A percentile compares a stretch with the other conserved stretches of the same genome.
phyloP scores from a whole-genome alignment of 2,888 invertebrate species.

The Norana najaformis region DNA sequence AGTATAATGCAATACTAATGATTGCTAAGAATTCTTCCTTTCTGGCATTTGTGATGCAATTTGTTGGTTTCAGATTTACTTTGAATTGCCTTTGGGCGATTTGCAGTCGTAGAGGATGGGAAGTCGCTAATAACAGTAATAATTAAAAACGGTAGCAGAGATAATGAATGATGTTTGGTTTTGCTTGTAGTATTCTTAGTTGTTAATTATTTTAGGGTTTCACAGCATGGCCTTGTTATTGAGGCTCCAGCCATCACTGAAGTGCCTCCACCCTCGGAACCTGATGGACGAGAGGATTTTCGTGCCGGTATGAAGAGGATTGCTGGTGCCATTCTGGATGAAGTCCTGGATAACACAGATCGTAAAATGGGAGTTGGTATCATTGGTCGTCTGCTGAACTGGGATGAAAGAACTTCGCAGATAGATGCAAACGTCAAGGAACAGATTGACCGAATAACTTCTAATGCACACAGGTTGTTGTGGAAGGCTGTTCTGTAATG shows the following conservation, averaged over 20 bases:
- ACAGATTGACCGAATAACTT: slow-evolving; percentile 25
- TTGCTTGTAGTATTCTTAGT: not conserved
- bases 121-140: no score
- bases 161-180: no score
- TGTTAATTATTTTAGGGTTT: not conserved
- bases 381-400: slow-evolving; percentile 20
- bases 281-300: not conserved
- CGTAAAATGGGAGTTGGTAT: slow-evolving; percentile 13
- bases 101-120: no score
- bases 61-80: no score
- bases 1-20: no score
- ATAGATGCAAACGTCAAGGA: not conserved
- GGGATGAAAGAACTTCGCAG: not conserved
- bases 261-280: not conserved
- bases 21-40: no score
- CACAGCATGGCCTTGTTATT: not conserved
- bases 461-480: not conserved
- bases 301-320: not conserved
- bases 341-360: slow-evolving; percentile 22
- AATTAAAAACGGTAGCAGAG: no score
- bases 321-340: not conserved
- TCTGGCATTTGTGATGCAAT: no score
- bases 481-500: not conserved
- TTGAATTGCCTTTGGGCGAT: no score
- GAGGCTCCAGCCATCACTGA: not conserved